Percentiles rank a stretch among this genome's conserved stretches.
phyloP scores from a whole-genome alignment of 2,113 vertebrate genomes.

The Brevimyrus niger region DNA sequence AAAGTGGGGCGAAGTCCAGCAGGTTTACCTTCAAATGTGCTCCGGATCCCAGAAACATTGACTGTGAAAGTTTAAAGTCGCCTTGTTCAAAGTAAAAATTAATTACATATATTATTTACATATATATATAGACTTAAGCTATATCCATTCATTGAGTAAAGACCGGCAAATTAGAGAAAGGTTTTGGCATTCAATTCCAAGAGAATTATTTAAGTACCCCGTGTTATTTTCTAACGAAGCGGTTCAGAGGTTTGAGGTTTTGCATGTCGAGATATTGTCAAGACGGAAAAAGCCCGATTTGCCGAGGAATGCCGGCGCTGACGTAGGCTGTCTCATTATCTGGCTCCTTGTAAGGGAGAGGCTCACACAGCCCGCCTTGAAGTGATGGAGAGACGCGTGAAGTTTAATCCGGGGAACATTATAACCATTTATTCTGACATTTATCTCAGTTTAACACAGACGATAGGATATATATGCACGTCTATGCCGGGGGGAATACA shows the following conservation, averaged over 20 bases:
- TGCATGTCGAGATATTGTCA: background rate
- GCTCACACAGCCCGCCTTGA: conserved; percentile 9
- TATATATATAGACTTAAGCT: background rate
- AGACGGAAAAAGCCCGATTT: conserved; percentile 3
- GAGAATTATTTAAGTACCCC: background rate
- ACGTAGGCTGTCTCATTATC: conserved; percentile 31
- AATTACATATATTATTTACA: background rate
- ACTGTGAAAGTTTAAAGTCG: background rate
- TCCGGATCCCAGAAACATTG: conserved; percentile 1
- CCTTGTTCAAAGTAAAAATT: background rate
- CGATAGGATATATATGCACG: background rate
- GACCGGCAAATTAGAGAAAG: background rate
- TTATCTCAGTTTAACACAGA: background rate
- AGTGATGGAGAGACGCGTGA: background rate
- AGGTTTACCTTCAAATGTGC: conserved; percentile 10
- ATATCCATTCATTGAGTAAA: background rate
- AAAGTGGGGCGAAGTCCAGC: background rate
- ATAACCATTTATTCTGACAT: background rate
- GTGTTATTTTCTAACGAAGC: background rate
- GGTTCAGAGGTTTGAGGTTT: background rate
- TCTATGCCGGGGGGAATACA: background rate
- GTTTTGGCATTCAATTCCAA: background rate
- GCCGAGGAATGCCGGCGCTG: conserved; percentile 20
- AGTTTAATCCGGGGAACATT: background rate
- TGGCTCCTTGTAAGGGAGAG: conserved; percentile 64